phyloP scores from a whole-genome alignment of 2,888 invertebrate species.

The Strigamia crassipes region DNA sequence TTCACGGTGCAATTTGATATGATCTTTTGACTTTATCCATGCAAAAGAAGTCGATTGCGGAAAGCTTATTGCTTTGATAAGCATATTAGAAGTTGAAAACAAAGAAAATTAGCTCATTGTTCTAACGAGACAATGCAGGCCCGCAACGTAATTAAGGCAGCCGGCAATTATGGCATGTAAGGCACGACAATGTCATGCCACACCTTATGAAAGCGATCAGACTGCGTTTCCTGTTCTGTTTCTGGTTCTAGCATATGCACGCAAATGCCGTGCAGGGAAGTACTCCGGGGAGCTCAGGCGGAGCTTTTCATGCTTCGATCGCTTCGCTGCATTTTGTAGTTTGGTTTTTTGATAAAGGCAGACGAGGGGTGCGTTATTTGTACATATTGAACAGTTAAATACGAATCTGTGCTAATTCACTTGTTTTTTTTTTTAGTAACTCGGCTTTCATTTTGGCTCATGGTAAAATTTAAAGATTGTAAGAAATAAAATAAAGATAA shows the following conservation, averaged over 20 bases:
- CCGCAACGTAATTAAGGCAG: conserved; percentile 31
- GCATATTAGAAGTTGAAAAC: not conserved
- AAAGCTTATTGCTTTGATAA: not conserved
- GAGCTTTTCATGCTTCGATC: conserved; percentile 30
- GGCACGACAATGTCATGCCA: conserved; percentile 27
- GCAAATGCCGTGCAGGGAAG: conserved; percentile 29
- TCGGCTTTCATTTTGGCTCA: not conserved
- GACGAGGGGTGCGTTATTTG: conserved; percentile 5
- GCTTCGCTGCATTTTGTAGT: conserved; percentile 19
- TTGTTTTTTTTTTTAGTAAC: not conserved
- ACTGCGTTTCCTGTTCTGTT: conserved; percentile 30
- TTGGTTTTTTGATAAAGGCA: conserved; percentile 6
- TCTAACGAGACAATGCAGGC: conserved; percentile 12
- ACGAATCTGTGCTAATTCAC: not conserved
- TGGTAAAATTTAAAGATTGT: not conserved
- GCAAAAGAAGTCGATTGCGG: not conserved
- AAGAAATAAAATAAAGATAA: not conserved
- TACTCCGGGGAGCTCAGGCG: conserved; percentile 25
- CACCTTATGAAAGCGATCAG: conserved; percentile 27
- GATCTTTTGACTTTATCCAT: not conserved
- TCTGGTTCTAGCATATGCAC: not conserved
- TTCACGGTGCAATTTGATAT: not conserved
- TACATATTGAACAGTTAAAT: not conserved
- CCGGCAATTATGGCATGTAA: conserved; percentile 7
- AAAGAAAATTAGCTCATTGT: conserved; percentile 2